These are phyloP conservation scores for Euspilapteryx auroguttella DNA, from an alignment of 2,888 invertebrate species.

Conservation along the genomic window DNA sequence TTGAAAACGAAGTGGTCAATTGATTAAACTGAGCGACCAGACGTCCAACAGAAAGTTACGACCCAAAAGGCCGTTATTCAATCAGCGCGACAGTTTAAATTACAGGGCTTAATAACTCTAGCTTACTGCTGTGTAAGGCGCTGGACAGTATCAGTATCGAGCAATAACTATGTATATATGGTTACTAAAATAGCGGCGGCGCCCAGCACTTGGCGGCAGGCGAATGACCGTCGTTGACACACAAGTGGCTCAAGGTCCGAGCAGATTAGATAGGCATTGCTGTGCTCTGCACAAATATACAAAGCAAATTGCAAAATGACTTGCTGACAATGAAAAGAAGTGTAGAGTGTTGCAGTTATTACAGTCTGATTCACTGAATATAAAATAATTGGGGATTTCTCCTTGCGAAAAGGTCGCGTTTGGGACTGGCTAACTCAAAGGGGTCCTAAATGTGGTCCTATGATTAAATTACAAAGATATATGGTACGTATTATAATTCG, in stretches of 20 bases:
- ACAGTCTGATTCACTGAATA: no score
- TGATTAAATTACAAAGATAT: slow-evolving; percentile 36
- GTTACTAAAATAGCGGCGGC: no score
- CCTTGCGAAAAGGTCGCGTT: no score
- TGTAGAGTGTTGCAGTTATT: no score
- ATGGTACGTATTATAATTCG: slow-evolving; percentile 29
- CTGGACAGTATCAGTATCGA: slow-evolving; percentile 31
- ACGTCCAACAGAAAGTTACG: no score
- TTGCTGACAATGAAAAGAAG: neutral
- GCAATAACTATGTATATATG: no score
- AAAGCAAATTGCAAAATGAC: slow-evolving; percentile 1
- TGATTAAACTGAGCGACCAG: no score
- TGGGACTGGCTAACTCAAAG: no score
- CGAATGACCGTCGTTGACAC: slow-evolving; percentile 56
- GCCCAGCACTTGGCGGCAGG: no score
- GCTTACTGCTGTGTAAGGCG: slow-evolving; percentile 14
- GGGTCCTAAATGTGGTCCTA: neutral
- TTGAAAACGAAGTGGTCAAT: no score
- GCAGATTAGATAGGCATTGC: slow-evolving; percentile 47
- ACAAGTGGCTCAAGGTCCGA: slow-evolving; percentile 54
- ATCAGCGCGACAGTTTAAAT: slow-evolving; percentile 22
- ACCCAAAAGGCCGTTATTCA: no score
- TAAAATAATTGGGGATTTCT: no score
- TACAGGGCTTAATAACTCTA: slow-evolving; percentile 11
- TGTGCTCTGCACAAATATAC: neutral